phyloP scores from a whole-genome alignment of 2,797 vertebrate genomes.

The Pogoniulus pusillus region DNA sequence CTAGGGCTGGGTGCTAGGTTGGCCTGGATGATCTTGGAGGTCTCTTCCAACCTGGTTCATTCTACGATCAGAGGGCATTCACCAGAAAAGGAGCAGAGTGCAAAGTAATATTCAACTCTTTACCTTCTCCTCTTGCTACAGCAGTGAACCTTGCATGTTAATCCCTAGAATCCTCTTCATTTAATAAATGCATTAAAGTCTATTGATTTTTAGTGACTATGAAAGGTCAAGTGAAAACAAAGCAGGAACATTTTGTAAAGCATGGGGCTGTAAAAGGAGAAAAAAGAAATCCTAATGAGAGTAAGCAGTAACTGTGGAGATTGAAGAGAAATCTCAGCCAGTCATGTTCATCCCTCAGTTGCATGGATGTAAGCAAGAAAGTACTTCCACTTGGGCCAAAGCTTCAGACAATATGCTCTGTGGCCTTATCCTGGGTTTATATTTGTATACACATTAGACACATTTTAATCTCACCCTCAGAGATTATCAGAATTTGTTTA shows the following conservation, averaged over 20 bases:
- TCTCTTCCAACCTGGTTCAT: no score
- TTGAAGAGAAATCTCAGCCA: background rate
- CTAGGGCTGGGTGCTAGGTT: no score
- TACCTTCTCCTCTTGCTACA: background rate
- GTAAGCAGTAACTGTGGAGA: background rate
- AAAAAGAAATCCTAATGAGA: background rate
- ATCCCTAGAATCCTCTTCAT: conserved; percentile 31
- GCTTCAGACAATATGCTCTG: background rate
- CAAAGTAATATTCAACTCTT: background rate
- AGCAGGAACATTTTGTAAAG: conserved; percentile 17
- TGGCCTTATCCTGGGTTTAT: background rate
- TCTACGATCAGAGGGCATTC: background rate
- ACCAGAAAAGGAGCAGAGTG: background rate
- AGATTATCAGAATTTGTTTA: background rate
- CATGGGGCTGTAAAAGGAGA: background rate
- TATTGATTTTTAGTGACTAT: conserved; percentile 52
- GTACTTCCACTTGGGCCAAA: background rate
- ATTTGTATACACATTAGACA: background rate
- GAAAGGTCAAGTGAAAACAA: conserved; percentile 59
- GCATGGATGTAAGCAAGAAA: background rate
- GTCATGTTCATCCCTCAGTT: background rate
- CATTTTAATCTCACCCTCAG: background rate
- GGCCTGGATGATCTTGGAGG: no score
- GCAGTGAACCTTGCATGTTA: conserved; percentile 10
- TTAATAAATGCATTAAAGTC: conserved; percentile 63